These are phyloP conservation scores for Dryobota labecula DNA, from an alignment of 2,888 invertebrate genomes.

Conservation along the genomic window DNA sequence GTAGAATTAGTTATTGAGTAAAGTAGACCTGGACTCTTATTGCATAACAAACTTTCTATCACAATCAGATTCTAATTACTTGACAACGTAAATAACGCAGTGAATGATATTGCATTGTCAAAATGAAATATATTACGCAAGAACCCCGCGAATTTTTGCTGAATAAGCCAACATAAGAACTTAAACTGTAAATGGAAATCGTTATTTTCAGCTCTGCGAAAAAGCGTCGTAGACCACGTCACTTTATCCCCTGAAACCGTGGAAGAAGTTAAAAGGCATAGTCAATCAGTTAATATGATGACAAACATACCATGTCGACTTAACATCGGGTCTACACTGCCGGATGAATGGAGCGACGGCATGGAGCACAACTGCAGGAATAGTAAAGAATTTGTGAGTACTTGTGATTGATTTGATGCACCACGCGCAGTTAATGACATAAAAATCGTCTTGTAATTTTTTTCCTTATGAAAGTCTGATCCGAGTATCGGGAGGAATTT, in stretches of 20 bases:
- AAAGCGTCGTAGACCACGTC: not conserved
- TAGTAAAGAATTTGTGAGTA: constrained; percentile 43
- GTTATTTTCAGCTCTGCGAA: constrained; percentile 32
- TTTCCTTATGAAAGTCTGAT: not conserved
- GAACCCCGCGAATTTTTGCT: not conserved
- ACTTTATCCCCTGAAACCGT: constrained; percentile 24
- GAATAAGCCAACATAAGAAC: not conserved
- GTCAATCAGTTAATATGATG: constrained; percentile 24
- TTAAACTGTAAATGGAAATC: not conserved
- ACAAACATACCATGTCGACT: constrained; percentile 55
- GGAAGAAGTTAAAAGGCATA: constrained; percentile 41
- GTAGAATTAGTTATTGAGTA: constrained; percentile 31
- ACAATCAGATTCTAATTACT: no score
- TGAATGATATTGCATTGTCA: not conserved
- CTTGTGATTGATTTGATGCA: not conserved
- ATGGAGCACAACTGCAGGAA: constrained; percentile 61
- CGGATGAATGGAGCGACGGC: constrained; percentile 59
- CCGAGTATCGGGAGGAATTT: not conserved
- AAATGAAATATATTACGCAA: not conserved
- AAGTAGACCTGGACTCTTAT: not conserved
- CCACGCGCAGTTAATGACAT: not conserved
- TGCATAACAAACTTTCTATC: not conserved
- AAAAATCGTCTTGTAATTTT: not conserved
- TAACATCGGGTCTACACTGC: constrained; percentile 35
- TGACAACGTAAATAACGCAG: no score